These are phyloP conservation scores for Chaenodraco wilsoni DNA, from an alignment of 2,797 vertebrate genomes.

Conservation along the genomic window DNA sequence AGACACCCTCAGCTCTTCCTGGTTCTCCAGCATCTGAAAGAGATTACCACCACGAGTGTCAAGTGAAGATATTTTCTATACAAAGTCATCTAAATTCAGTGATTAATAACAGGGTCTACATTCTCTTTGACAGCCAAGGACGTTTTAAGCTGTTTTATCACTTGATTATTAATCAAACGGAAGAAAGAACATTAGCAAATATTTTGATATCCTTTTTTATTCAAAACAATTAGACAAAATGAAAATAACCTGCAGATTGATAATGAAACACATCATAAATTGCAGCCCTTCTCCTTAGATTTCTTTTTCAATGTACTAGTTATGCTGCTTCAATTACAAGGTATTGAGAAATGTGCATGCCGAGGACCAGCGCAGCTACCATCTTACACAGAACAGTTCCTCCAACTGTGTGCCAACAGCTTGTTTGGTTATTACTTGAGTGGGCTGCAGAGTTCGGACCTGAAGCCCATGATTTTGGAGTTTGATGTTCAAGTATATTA, in stretches of 20 bases:
- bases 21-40: conserved; percentile 83
- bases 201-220: too few relatives aligned
- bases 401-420: background rate
- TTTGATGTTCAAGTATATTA: background rate
- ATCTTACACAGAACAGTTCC: background rate
- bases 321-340: too few relatives aligned
- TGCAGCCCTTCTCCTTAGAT: too few relatives aligned
- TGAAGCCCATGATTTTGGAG: background rate
- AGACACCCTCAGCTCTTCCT: conserved; percentile 27
- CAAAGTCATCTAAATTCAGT: background rate
- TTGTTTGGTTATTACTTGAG: background rate
- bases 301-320: too few relatives aligned
- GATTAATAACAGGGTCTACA: too few relatives aligned
- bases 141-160: too few relatives aligned
- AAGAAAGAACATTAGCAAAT: too few relatives aligned
- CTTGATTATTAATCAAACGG: too few relatives aligned
- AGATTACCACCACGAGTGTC: background rate
- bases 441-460: background rate
- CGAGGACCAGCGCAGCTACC: background rate
- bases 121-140: too few relatives aligned
- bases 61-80: background rate
- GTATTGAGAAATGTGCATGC: background rate
- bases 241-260: too few relatives aligned
- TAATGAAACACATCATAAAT: too few relatives aligned
- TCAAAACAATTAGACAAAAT: too few relatives aligned